Evolutionary conservation across 2,797 vertebrate genomes (phyloP).

Genomic region (Falco cherrug): DNA sequence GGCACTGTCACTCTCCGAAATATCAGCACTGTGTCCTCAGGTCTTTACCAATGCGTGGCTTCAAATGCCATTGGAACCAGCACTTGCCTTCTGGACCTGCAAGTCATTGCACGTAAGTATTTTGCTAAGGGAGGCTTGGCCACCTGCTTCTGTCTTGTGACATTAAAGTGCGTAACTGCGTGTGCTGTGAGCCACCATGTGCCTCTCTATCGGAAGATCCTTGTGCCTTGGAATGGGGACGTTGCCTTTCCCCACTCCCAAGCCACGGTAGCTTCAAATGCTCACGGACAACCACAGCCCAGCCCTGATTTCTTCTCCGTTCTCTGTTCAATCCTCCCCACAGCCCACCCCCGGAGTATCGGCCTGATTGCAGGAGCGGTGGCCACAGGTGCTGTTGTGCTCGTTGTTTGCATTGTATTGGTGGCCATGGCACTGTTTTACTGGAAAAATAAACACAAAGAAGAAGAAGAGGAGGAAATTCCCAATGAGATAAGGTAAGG

Average conservation of each 20-base stretch:
- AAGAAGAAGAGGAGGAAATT: conserved; percentile 97
- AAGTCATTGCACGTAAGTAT: conserved; percentile 93
- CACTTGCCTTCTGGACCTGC: conserved; percentile 93
- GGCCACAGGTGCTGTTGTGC: conserved; percentile 85
- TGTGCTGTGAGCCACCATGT: not conserved
- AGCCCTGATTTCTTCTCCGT: conserved; percentile 11
- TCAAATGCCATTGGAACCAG: conserved; percentile 95
- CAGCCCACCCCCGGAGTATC: conserved; percentile 91
- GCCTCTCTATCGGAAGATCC: not conserved
- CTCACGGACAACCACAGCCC: not conserved
- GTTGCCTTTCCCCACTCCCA: not conserved
- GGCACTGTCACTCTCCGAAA: conserved; percentile 94
- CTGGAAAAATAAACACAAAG: conserved; percentile 97
- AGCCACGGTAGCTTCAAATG: not conserved
- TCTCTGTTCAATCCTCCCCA: conserved; percentile 54
- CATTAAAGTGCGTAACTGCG: not conserved
- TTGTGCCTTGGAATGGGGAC: not conserved
- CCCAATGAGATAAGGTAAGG: conserved; percentile 97
- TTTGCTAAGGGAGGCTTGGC: not conserved
- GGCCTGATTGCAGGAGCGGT: conserved; percentile 92
- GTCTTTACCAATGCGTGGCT: conserved; percentile 94
- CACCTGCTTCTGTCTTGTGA: conserved; percentile 19
- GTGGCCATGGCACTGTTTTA: conserved; percentile 91
- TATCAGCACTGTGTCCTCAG: conserved; percentile 92
- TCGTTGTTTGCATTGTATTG: conserved; percentile 87